Evolutionary conservation across 2,113 vertebrate species (phyloP).

Genomic region (Ahaetulla prasina): DNA sequence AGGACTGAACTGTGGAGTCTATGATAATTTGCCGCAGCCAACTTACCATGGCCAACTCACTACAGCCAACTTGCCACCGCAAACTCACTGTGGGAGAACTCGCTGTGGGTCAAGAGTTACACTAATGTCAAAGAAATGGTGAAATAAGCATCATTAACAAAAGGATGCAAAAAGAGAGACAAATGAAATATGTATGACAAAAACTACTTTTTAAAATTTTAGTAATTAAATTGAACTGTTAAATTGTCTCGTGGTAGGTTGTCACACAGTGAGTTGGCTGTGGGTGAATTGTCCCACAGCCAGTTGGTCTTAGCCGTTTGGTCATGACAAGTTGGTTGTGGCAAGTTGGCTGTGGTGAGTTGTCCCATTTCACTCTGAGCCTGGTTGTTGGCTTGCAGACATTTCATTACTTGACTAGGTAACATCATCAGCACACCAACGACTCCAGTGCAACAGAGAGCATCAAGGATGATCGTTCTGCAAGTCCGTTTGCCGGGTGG

Average conservation of each 20-base stretch:
- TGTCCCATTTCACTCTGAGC: not conserved
- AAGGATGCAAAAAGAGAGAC: not conserved
- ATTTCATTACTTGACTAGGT: not conserved
- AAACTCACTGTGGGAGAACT: no score
- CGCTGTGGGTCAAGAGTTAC: not conserved
- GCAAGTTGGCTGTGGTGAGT: not conserved
- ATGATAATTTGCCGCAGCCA: not conserved
- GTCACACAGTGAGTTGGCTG: not conserved
- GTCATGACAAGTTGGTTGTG: no score
- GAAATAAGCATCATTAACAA: not conserved
- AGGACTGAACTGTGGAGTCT: not conserved
- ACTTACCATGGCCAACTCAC: no score
- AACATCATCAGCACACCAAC: not conserved
- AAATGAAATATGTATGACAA: not conserved
- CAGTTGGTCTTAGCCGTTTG: no score
- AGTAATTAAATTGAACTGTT: not conserved
- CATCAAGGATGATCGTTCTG: no score
- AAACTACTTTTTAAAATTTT: not conserved
- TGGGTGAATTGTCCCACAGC: no score
- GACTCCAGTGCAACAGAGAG: not conserved
- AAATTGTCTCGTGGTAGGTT: not conserved
- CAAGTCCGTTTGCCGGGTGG: no score
- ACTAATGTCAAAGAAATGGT: not conserved
- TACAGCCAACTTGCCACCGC: no score
- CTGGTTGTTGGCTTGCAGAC: not conserved